Conservation (phyloP, 2,113 vertebrate genomes). For the Phalacrocorax carbo region DNA sequence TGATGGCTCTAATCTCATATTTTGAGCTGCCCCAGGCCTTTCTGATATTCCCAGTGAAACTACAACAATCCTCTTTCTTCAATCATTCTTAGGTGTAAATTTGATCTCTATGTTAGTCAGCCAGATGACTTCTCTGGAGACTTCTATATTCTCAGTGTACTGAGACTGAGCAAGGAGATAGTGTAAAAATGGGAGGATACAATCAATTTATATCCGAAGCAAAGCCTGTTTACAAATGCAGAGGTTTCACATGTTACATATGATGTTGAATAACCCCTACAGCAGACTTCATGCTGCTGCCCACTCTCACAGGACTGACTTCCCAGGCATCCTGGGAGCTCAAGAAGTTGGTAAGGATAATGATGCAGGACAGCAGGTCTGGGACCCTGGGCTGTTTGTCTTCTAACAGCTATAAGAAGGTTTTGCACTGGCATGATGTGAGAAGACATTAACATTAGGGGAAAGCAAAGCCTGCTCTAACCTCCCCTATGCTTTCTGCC, state of each 20-base stretch:
- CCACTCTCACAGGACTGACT: background rate
- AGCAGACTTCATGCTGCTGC: background rate
- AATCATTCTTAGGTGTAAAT: background rate
- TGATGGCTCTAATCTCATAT: background rate
- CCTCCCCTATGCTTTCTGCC: background rate
- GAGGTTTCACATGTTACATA: rapidly evolving
- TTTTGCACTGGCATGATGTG: background rate
- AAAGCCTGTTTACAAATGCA: background rate
- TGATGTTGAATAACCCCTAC: background rate
- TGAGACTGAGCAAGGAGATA: background rate
- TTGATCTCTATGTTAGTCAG: background rate
- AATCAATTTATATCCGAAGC: background rate
- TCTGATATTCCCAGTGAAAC: conserved; percentile 9
- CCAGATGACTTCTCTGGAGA: background rate
- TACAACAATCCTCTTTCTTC: background rate
- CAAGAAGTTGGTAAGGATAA: background rate
- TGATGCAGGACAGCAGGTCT: background rate
- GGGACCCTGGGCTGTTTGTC: background rate
- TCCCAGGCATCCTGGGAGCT: background rate
- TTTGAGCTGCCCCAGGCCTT: background rate
- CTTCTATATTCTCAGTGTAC: background rate
- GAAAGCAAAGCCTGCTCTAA: background rate
- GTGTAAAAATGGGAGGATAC: background rate
- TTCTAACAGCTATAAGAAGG: background rate
- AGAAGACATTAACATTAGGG: background rate